phyloP scores from a whole-genome alignment of 2,888 invertebrate species.

The Coleophora deauratella region DNA sequence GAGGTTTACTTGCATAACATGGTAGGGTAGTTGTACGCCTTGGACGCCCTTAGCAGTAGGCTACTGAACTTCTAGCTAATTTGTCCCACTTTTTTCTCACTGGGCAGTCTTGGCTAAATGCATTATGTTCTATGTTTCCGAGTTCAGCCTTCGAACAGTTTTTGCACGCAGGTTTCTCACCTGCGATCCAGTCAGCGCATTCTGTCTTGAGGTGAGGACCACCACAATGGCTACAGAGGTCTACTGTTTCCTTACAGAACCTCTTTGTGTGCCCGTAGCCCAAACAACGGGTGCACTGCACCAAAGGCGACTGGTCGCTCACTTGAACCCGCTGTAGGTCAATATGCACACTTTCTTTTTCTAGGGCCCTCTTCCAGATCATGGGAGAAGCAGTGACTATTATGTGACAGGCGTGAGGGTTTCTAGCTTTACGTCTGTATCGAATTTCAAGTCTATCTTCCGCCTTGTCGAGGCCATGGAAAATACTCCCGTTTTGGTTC shows the following conservation, averaged over 20 bases:
- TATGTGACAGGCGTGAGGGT: neutral
- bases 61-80: neutral
- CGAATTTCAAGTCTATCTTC: neutral
- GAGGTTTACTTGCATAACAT: too few species aligned
- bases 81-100: neutral
- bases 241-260: neutral
- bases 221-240: neutral
- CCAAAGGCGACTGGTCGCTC: slow-evolving; percentile 15
- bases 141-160: slow-evolving; percentile 5
- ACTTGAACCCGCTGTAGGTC: slow-evolving; percentile 16
- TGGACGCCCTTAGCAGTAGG: neutral
- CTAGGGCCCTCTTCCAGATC: slow-evolving; percentile 3
- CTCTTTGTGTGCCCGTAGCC: neutral
- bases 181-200: neutral
- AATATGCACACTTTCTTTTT: slow-evolving; percentile 11
- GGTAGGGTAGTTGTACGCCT: too few species aligned
- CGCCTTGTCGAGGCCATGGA: neutral
- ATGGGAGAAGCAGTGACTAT: slow-evolving; percentile 5
- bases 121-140: neutral
- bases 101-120: neutral
- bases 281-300: slow-evolving; percentile 9
- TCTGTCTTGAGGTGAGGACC: neutral
- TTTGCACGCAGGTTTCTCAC: neutral
- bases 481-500: neutral
- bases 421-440: neutral